phyloP scores from a whole-genome alignment of 1,140 invertebrate genomes.

The Plectus sambesii region DNA sequence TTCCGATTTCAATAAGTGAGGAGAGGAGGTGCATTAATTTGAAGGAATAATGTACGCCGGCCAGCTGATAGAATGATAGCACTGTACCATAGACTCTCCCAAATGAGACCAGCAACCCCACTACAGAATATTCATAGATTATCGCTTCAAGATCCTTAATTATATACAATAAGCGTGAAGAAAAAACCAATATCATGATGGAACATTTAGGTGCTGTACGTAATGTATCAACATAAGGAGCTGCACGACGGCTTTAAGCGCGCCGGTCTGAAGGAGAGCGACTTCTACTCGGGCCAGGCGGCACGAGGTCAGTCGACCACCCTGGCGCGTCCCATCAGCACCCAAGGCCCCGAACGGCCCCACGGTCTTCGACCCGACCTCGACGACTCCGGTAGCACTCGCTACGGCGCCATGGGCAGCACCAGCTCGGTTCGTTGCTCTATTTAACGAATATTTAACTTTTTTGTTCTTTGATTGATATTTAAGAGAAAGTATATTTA shows the following conservation, averaged over 20 bases:
- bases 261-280: slow-evolving; percentile 79
- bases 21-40: too few species aligned
- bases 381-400: slow-evolving; percentile 48
- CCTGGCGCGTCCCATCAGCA: slow-evolving; percentile 81
- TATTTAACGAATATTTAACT: slow-evolving; percentile 1
- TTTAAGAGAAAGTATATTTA: too few species aligned
- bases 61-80: too few species aligned
- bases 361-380: slow-evolving; percentile 70
- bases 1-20: not conserved
- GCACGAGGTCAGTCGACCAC: slow-evolving; percentile 68
- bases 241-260: slow-evolving; percentile 87
- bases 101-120: too few species aligned
- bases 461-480: slow-evolving; percentile 17
- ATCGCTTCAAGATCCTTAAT: too few species aligned
- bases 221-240: slow-evolving; percentile 97
- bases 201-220: slow-evolving; percentile 77
- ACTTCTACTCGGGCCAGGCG: slow-evolving; percentile 49
- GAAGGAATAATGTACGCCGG: too few species aligned
- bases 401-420: slow-evolving; percentile 28
- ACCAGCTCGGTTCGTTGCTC: slow-evolving; percentile 17
- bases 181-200: too few species aligned
- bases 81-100: too few species aligned
- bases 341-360: slow-evolving; percentile 63
- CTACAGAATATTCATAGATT: too few species aligned
- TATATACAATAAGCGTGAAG: too few species aligned